Percentiles rank a stretch among this genome's conserved stretches.
phyloP scores from a whole-genome alignment of 2,113 vertebrate species.

The Eulemur macaco region DNA sequence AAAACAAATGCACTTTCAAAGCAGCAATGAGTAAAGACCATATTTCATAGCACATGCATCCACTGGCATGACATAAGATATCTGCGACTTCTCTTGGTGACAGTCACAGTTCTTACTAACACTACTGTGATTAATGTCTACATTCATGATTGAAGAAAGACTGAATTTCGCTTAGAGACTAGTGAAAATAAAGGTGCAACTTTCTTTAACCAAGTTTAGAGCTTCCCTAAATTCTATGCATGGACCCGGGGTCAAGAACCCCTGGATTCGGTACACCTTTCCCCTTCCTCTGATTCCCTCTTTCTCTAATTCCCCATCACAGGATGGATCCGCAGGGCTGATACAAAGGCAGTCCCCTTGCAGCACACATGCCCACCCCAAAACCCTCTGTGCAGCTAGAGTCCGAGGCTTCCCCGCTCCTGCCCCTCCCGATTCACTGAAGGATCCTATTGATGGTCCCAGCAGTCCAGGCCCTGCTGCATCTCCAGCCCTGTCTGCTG shows the following conservation, averaged over 20 bases:
- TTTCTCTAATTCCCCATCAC: neutral
- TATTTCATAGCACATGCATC: neutral
- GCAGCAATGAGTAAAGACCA: rapidly evolving
- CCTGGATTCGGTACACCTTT: neutral
- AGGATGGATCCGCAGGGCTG: neutral
- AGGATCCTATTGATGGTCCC: neutral
- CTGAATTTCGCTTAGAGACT: neutral
- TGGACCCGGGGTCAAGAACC: neutral
- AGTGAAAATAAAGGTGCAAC: neutral
- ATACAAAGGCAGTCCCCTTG: neutral
- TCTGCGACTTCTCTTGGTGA: neutral
- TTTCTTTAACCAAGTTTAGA: neutral
- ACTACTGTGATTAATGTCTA: neutral
- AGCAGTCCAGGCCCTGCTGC: neutral
- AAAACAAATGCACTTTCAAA: neutral
- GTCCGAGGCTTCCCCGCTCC: neutral
- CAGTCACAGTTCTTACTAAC: neutral
- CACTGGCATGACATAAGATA: neutral
- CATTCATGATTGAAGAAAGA: neutral
- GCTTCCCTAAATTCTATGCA: neutral
- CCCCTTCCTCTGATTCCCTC: too few relatives aligned
- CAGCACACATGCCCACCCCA: neutral
- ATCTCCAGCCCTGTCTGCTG: neutral
- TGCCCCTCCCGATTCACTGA: neutral
- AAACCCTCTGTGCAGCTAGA: too few relatives aligned